phyloP scores from a whole-genome alignment of 2,797 vertebrate genomes.

The Ficedula albicollis region DNA sequence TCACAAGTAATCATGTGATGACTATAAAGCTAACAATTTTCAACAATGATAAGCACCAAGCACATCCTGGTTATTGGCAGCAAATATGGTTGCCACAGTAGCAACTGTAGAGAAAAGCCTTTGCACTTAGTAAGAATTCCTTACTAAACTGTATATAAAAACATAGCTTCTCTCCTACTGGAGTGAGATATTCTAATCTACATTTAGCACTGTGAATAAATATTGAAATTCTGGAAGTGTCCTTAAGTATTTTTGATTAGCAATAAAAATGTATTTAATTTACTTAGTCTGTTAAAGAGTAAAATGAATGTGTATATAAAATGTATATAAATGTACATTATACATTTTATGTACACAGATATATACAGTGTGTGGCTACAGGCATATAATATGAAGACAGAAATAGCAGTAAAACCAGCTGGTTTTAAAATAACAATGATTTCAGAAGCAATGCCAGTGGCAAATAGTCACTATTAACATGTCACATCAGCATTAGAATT shows the following conservation, averaged over 20 bases:
- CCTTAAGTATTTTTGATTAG: conserved; percentile 49
- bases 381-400: not conserved
- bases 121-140: not conserved
- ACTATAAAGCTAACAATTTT: not conserved
- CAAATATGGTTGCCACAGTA: not conserved
- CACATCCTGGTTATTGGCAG: not conserved
- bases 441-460: conserved; percentile 21
- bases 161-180: not conserved
- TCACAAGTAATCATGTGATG: not conserved
- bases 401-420: conserved; percentile 5
- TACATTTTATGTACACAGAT: not conserved
- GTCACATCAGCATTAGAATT: conserved; percentile 23
- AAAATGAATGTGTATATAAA: not conserved
- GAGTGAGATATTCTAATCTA: not conserved
- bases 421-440: conserved; percentile 1
- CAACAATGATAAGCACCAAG: not conserved
- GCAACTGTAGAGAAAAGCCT: not conserved
- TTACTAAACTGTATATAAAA: not conserved
- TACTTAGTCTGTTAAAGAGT: not conserved
- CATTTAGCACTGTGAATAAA: conserved; percentile 6
- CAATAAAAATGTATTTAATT: conserved; percentile 30
- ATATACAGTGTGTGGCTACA: not conserved
- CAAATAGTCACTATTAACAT: conserved; percentile 56
- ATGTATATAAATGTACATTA: not conserved
- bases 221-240: not conserved